Base-by-base conservation (phyloP, 2,797 vertebrate genomes). In the Rhodeus uyekii region DNA sequence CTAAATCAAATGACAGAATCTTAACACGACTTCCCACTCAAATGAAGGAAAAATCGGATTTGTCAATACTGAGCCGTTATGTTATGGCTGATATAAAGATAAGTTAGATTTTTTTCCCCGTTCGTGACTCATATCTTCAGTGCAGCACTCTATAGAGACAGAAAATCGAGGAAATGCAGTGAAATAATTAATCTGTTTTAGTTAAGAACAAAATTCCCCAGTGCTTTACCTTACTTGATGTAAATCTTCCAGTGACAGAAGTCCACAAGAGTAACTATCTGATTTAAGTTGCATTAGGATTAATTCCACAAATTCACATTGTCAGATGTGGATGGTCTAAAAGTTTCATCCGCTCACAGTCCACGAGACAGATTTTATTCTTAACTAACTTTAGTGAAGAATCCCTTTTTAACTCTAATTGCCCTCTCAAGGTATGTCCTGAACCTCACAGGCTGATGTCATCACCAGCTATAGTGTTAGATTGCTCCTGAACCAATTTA, bases 291-390 rank as follows among this genome's bases (percentile, higher is more conserved):
- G 53, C 5, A 24, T 78, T 65, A 67, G 67, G 69, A 77, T 65
- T 71, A 32, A 78, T 77, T 63, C 32, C 50, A 53, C 50, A 44
- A 76, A 83, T 78, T 83, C 29, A 48, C 18, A 72, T 77, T 27
- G 58, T 65, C 75, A 81, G 61, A 80, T 87, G 58, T 81, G 74
- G 65, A 71, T 83, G 81, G 63, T 82, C 50, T 77, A 67, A 76
- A 53, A 78, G 64, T 72, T 81, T 85, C 32, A 32, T 83, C 48
- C 69, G 27, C 68, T 53, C 48, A 38, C 68, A 24, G 29, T 68
- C 36, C 75, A 68, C 16, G 8, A 50, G 32, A 87, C 58, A 29
- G 58, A 75, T 58, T 86, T 95, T 93, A 93, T 94, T 93, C 92
- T 90, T 87, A 84, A 83, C 58, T 27, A 77, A 85, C 75, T 85